phyloP scores from a whole-genome alignment of 2,888 invertebrate species.

The Crossocerus cetratus region DNA sequence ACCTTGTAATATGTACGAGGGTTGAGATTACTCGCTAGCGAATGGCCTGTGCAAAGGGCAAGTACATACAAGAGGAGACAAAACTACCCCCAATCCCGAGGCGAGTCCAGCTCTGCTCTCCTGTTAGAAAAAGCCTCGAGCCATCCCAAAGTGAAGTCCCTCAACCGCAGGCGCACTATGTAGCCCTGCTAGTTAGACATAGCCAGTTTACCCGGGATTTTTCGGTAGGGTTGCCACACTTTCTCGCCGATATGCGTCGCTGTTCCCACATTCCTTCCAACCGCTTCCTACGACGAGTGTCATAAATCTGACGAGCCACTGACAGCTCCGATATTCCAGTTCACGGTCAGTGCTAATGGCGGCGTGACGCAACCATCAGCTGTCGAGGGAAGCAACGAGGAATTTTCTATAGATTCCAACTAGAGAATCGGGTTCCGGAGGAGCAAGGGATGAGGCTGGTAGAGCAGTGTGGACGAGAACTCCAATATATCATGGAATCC shows the following conservation, averaged over 20 bases:
- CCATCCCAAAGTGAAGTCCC: constrained; percentile 57
- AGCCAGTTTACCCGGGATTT: constrained; percentile 33
- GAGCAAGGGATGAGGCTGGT: background rate
- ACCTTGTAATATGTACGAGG: no score
- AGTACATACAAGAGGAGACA: background rate
- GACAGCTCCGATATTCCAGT: background rate
- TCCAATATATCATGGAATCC: constrained; percentile 52
- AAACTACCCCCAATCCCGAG: constrained; percentile 31
- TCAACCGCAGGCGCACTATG: constrained; percentile 24
- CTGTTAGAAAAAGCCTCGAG: constrained; percentile 65
- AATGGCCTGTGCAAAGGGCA: background rate
- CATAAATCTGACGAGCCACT: constrained; percentile 30
- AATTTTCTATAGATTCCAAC: background rate
- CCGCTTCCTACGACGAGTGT: constrained; percentile 53
- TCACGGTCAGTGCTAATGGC: no score
- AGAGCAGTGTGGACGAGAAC: background rate
- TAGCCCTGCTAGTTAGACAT: constrained; percentile 34
- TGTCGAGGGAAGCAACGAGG: no score
- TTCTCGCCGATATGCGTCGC: constrained; percentile 54
- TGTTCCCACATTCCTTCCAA: constrained; percentile 62
- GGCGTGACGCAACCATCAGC: no score
- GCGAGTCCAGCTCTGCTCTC: constrained; percentile 37
- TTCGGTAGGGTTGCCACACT: constrained; percentile 43
- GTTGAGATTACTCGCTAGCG: background rate
- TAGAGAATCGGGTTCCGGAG: background rate